Evolutionary conservation across 2,797 vertebrate genomes (phyloP).

Genomic region (Myotis myotis): DNA sequence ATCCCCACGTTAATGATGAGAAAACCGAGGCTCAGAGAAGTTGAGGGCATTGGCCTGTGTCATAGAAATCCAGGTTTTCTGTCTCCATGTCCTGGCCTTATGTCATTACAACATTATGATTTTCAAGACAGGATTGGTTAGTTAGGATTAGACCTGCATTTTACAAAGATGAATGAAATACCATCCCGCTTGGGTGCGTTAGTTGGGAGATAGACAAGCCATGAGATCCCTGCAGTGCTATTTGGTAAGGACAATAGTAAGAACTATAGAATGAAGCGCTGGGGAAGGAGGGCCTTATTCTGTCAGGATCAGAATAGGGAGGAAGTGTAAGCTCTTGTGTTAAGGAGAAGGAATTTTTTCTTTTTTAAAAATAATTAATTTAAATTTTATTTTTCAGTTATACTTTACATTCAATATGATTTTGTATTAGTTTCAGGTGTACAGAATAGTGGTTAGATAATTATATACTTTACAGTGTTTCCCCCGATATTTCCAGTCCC

Average conservation of each 20-base stretch:
- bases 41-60: background rate
- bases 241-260: background rate
- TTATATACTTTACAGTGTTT: background rate
- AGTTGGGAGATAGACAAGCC: background rate
- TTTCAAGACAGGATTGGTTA: background rate
- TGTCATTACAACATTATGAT: background rate
- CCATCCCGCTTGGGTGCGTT: background rate
- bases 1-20: background rate
- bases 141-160: background rate
- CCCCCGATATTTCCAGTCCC: background rate
- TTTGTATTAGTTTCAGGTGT: background rate
- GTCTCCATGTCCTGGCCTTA: background rate
- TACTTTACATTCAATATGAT: background rate
- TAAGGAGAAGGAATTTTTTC: background rate
- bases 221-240: background rate
- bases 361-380: background rate
- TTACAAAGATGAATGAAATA: background rate
- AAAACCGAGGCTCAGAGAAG: background rate
- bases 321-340: background rate
- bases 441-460: background rate
- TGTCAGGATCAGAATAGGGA: rapidly evolving
- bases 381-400: background rate
- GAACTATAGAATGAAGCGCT: background rate
- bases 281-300: background rate
- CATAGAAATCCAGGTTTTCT: background rate